Evolutionary conservation across 2,797 vertebrate genomes (phyloP), one percentile per base, ranked within the genome.

Genomic region (Manis javanica): DNA sequence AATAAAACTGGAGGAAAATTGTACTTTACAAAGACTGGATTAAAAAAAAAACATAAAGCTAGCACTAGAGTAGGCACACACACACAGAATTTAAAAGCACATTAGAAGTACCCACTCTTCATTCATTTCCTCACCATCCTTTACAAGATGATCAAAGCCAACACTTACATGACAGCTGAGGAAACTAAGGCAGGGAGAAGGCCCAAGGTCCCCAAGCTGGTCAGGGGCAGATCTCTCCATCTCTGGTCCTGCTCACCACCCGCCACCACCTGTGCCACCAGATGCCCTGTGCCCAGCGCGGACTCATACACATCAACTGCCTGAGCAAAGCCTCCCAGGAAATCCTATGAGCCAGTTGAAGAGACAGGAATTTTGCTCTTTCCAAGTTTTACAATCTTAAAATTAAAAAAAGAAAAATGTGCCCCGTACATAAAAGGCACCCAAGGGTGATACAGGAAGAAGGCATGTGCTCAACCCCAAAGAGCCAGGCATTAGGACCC

Each of bases 161-260:
- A 12, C 14, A 21, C 34, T 18, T 34, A 29, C 1, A 1, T 31
- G 9, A 57, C 19, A 2, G 0, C 7, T 16, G 3, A 74, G 61
- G 61, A 96, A 49, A 86, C 2, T 24, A 53, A 53, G 55, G 68
- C 39, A 23, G 46, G 83, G 21, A 66, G 64, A 59, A 57, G 55
- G 7, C 26, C 9, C 34, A 9, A 7, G 21, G 23, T 4, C 7
- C 26, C 18, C 53, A 13, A 46, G 21, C 12, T 10, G 42, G 12
- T n/a, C 34, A 14, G 14, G 0, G n/a, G 49, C 39, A 21, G 51
- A 59, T 4, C 75, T 72, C 31, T 10, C 1, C 0, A 49, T 34
- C 37, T 21, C 53, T 13, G 26, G 39, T 21, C 51, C 66, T 16
- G n/a, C 31, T 71, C 64, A 61, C 61, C 31, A n/a, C 24, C 15